Evolutionary conservation across 2,888 invertebrate species (phyloP).

Genomic region (Drosophila siamana): DNA sequence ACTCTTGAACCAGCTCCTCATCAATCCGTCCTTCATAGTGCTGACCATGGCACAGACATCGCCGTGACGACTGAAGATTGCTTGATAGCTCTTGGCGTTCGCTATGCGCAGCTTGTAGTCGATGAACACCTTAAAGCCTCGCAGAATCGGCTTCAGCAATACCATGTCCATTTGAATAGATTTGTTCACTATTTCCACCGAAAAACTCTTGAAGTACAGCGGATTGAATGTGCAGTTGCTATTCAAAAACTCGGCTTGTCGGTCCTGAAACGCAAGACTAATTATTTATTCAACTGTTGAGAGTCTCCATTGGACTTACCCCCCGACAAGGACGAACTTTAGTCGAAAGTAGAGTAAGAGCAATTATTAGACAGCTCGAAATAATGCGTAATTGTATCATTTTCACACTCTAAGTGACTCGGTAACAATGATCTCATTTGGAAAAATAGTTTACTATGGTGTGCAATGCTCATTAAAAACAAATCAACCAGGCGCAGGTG

Average conservation of each 20-base stretch:
- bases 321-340: neutral
- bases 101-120: constrained; percentile 60
- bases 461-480: neutral
- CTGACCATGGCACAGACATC: constrained; percentile 56
- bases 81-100: constrained; percentile 64
- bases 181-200: neutral
- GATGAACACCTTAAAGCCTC: constrained; percentile 51
- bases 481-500: constrained; percentile 11
- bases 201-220: constrained; percentile 6
- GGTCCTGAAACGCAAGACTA: neutral
- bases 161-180: constrained; percentile 6
- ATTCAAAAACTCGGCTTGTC: neutral
- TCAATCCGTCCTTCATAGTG: constrained; percentile 54
- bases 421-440: constrained; percentile 8
- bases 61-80: constrained; percentile 49
- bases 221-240: constrained; percentile 9
- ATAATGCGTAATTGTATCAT: neutral
- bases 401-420: neutral
- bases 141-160: constrained; percentile 33
- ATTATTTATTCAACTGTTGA: neutral
- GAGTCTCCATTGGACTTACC: neutral
- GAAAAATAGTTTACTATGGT: too few species aligned
- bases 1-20: constrained; percentile 66
- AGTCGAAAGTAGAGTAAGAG: neutral
- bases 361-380: too few species aligned